Conservation (phyloP, 1,140 invertebrate species). For the Saccostrea cuccullata region DNA sequence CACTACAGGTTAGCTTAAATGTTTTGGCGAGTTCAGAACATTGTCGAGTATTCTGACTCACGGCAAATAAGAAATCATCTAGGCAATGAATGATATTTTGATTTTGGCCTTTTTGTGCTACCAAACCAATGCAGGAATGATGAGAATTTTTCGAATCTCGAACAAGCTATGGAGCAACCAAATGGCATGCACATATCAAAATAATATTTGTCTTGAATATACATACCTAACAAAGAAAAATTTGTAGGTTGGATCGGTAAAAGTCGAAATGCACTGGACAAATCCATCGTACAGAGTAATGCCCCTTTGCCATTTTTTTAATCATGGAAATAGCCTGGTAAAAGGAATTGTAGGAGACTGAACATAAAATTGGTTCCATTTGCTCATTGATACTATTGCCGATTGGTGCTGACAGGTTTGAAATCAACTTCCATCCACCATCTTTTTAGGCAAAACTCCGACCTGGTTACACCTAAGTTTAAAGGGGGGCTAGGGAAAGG, state of each 20-base stretch:
- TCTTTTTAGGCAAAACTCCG: slow-evolving; percentile 9
- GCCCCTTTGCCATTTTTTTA: not conserved
- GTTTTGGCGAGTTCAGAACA: not conserved
- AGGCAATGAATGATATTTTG: slow-evolving; percentile 37
- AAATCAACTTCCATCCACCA: not conserved
- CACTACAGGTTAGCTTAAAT: not conserved
- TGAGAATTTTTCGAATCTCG: too few species aligned
- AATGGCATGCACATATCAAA: too few species aligned
- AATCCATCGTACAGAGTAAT: slow-evolving; percentile 28
- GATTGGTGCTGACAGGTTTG: too few species aligned
- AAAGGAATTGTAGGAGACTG: too few species aligned
- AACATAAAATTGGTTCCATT: too few species aligned
- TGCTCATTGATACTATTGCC: too few species aligned
- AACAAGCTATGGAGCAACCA: too few species aligned
- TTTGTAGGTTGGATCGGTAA: not conserved
- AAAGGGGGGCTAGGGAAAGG: too few species aligned
- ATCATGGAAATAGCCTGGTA: slow-evolving; percentile 1
- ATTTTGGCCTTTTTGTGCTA: not conserved
- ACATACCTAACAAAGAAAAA: slow-evolving; percentile 39
- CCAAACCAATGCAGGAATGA: too few species aligned
- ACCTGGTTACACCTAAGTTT: too few species aligned
- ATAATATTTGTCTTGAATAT: slow-evolving; percentile 4
- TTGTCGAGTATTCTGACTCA: not conserved
- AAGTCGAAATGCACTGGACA: slow-evolving; percentile 32
- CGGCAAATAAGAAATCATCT: slow-evolving; percentile 51